phyloP scores from a whole-genome alignment of 2,888 invertebrate genomes.

The Ctenicera cuprea region DNA sequence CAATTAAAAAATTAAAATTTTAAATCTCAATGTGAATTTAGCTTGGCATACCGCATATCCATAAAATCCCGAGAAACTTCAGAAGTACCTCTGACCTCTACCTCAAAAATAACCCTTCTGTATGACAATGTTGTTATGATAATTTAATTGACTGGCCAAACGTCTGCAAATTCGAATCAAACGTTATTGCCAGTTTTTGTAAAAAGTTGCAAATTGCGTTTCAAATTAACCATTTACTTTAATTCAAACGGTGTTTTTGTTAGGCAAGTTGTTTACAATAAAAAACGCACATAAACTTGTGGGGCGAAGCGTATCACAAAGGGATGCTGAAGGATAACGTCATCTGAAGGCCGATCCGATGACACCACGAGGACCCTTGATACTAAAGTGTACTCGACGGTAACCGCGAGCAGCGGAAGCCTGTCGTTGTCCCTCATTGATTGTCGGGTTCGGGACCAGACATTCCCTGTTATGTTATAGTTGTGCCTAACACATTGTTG shows the following conservation, averaged over 20 bases:
- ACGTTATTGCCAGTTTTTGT: no score
- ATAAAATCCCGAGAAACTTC: no score
- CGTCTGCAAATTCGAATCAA: no score
- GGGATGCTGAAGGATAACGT: conserved; percentile 47
- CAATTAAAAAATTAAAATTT: no score
- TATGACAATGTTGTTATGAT: no score
- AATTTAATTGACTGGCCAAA: no score
- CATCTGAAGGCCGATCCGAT: conserved; percentile 63
- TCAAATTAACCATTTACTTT: no score
- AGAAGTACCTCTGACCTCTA: no score
- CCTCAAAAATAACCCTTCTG: no score
- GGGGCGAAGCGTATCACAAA: conserved; percentile 23
- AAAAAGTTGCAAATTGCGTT: no score
- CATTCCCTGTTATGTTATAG: conserved; percentile 44
- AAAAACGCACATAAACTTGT: conserved; percentile 26
- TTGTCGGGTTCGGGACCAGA: conserved; percentile 47
- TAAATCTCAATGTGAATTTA: no score
- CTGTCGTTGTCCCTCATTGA: conserved; percentile 64
- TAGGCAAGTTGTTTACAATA: neutral
- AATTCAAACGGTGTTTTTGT: neutral
- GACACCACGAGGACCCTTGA: conserved; percentile 65
- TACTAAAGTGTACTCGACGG: conserved; percentile 65
- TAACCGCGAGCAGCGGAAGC: conserved; percentile 62
- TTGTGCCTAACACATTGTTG: conserved; percentile 46
- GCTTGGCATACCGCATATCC: no score